A percentile compares a stretch with the other conserved stretches of the same genome.
Conservation (phyloP, 2,888 invertebrate species). For the Clivina fossor region DNA sequence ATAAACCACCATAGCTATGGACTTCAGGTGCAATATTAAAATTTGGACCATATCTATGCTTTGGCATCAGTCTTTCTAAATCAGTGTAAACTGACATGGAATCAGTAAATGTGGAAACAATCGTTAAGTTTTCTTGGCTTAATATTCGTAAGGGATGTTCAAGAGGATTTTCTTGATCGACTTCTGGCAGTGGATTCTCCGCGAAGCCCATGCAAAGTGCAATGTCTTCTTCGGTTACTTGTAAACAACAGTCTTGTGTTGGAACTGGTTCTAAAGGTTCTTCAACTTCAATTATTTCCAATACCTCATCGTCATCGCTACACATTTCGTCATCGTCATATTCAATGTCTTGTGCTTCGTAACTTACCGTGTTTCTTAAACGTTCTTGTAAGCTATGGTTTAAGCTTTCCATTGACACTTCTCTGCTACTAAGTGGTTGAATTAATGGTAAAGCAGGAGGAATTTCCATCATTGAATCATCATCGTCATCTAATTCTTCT, state of each 20-base stretch:
- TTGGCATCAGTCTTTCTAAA: conserved; percentile 66
- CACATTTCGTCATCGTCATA: conserved; percentile 55
- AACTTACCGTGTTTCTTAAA: conserved; percentile 55
- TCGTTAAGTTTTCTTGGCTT: conserved; percentile 88
- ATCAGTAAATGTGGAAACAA: conserved; percentile 87
- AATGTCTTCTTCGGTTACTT: conserved; percentile 92
- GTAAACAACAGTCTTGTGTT: conserved; percentile 83
- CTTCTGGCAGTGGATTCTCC: conserved; percentile 71
- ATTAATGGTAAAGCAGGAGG: conserved; percentile 81
- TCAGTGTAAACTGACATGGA: conserved; percentile 67
- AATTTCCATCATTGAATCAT: conserved; percentile 76
- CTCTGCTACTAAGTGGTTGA: conserved; percentile 76
- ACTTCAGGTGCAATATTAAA: conserved; percentile 25
- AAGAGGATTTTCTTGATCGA: conserved; percentile 68
- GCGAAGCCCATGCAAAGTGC: conserved; percentile 77
- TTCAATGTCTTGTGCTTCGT: conserved; percentile 53
- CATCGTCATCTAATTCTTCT: conserved; percentile 72
- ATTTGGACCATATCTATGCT: conserved; percentile 62
- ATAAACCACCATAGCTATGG: conserved; percentile 58
- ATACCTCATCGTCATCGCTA: conserved; percentile 69
- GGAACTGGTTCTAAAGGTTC: conserved; percentile 81
- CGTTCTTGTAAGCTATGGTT: conserved; percentile 76
- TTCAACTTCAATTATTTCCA: conserved; percentile 79
- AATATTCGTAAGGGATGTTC: conserved; percentile 86
- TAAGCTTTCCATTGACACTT: conserved; percentile 81